A percentile compares a stretch with the other conserved stretches of the same genome.
phyloP scores from a whole-genome alignment of 1,140 invertebrate genomes.

The Galleria mellonella region DNA sequence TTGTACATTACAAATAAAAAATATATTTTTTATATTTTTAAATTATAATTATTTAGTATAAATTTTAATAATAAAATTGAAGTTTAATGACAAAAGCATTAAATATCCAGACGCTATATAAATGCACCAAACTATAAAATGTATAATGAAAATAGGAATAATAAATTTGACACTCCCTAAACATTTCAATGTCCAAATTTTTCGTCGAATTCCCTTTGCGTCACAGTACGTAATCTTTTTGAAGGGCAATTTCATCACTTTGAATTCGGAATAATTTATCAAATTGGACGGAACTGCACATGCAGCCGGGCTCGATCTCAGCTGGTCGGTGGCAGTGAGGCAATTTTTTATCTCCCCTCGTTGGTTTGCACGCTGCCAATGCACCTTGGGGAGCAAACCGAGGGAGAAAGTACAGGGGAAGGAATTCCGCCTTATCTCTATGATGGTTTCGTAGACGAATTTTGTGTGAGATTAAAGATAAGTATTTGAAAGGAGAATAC shows the following conservation, averaged over 20 bases:
- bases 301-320: slow-evolving; percentile 44
- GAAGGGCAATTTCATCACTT: slow-evolving; percentile 48
- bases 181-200: slow-evolving; percentile 4
- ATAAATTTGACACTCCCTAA: background rate
- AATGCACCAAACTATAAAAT: too few species aligned
- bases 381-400: slow-evolving; percentile 41
- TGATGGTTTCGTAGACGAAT: slow-evolving; percentile 19
- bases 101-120: too few species aligned
- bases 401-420: slow-evolving; percentile 28
- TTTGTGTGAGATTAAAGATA: slow-evolving; percentile 21
- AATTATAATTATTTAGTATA: too few species aligned
- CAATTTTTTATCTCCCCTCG: slow-evolving; percentile 56
- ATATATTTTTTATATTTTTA: too few species aligned
- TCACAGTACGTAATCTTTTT: slow-evolving; percentile 22
- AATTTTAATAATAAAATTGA: too few species aligned
- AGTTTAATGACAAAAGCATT: too few species aligned
- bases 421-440: slow-evolving; percentile 14
- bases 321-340: slow-evolving; percentile 19
- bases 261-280: slow-evolving; percentile 60
- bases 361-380: slow-evolving; percentile 31
- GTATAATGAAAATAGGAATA: too few species aligned
- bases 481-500: slow-evolving; percentile 6
- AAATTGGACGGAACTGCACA: slow-evolving; percentile 54
- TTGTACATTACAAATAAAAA: too few species aligned
- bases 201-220: background rate